phyloP scores from a whole-genome alignment of 1,140 invertebrate genomes.

The Brachionus rotundiformis region DNA sequence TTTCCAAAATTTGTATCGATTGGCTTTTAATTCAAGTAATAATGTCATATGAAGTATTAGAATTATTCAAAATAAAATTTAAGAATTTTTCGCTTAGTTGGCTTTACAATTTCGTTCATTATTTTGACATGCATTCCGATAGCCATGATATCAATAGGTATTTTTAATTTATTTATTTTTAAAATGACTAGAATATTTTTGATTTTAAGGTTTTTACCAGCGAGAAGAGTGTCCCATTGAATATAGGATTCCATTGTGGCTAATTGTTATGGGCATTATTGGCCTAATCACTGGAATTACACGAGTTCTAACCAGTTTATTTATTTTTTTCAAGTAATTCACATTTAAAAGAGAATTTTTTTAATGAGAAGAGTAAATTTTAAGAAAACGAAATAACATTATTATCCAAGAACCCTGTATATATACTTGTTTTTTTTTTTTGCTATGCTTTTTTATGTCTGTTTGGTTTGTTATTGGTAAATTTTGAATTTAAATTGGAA shows the following conservation, averaged over 20 bases:
- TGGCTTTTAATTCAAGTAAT: slow-evolving; percentile 48
- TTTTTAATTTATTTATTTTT: neutral
- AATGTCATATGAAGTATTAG: neutral
- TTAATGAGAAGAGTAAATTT: slow-evolving; percentile 2
- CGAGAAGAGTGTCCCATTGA: slow-evolving; percentile 23
- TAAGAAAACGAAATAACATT: neutral
- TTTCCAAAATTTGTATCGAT: slow-evolving; percentile 45
- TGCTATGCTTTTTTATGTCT: slow-evolving; percentile 11
- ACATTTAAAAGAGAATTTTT: neutral
- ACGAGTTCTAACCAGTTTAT: slow-evolving; percentile 37
- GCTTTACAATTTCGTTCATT: slow-evolving; percentile 6
- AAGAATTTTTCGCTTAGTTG: slow-evolving; percentile 40
- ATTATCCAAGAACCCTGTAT: slow-evolving; percentile 12
- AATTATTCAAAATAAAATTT: neutral
- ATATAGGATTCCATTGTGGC: slow-evolving; percentile 35
- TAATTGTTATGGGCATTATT: slow-evolving; percentile 41
- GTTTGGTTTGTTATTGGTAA: slow-evolving; percentile 38
- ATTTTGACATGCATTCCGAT: slow-evolving; percentile 21
- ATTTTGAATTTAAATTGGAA: neutral
- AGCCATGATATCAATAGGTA: slow-evolving; percentile 40
- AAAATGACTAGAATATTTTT: neutral
- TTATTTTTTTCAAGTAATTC: slow-evolving; percentile 37
- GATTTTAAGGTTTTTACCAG: neutral
- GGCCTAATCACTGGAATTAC: neutral
- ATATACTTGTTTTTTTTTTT: slow-evolving; percentile 32